Evolutionary conservation across 2,888 invertebrate genomes (phyloP), one percentile per base, ranked within the genome.

Genomic region (Patella ulyssiponensis): DNA sequence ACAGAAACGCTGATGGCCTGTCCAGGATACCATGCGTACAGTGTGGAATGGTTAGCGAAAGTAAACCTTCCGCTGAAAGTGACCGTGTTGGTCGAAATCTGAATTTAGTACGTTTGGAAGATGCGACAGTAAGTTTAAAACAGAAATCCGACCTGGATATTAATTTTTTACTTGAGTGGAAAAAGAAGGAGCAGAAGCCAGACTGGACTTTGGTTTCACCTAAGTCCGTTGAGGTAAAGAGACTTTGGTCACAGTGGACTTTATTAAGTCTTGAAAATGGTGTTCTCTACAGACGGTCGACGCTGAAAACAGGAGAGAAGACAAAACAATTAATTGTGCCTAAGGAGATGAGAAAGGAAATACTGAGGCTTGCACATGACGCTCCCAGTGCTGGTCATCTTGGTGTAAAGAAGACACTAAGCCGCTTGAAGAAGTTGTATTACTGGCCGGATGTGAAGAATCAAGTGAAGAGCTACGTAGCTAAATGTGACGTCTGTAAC

Each of bases 241-340:
- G 69, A 23, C 15, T 58, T 17, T 74, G 27, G 58, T 53, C 56
- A n/a, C 74, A 74, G 7, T 33, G 20, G 74, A 58, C 44, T 44
- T 44, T 33, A 33, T 33, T 44, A 44, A 44, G 44, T 44, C 44
- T 44, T 9, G 44, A 44, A 7, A 4, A 44, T 44, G 44, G 44
- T 44, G 9, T 44, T 44, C 44, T 44, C 44, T 44, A 44, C 44
- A 9, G 44, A 44, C 44, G 44, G 5, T 44, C 44, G 44, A 44
- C 44, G 4, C 9, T 44, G 44, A 44, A 44, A 44, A 44, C 44
- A 44, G 44, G 44, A 44, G 44, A 44, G 44, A 44, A 44, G 44
- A 44, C 44, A 44, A 9, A 9, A 9, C 44, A 9, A 44, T 5
- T 44, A 44, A 44, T 44, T 44, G 9, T 44, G 9, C 44, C 44